phyloP scores from a whole-genome alignment of 2,888 invertebrate species.

The Rhyacophila evoluta region DNA sequence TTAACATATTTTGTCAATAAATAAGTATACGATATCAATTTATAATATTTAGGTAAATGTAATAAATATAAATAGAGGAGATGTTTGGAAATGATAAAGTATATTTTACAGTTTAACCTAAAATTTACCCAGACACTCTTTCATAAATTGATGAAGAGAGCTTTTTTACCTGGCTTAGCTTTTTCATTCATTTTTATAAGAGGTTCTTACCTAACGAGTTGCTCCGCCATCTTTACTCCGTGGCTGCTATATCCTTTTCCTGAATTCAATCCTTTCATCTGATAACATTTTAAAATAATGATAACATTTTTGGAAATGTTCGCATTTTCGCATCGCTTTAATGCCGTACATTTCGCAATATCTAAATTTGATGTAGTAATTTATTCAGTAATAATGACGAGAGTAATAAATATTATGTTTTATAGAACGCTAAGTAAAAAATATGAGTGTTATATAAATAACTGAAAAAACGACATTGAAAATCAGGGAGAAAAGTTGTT shows the following conservation, averaged over 20 bases:
- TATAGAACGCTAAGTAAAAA: no score
- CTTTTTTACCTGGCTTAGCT: slow-evolving; percentile 28
- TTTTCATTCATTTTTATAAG: slow-evolving; percentile 38
- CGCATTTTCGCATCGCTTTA: neutral
- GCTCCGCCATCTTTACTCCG: slow-evolving; percentile 1
- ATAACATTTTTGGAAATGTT: slow-evolving; percentile 11
- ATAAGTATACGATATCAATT: no score
- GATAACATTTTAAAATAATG: slow-evolving; percentile 28
- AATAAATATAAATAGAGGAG: no score
- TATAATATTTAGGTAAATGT: no score
- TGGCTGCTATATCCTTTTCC: slow-evolving; percentile 30
- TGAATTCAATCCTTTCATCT: slow-evolving; percentile 30
- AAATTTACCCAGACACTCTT: neutral
- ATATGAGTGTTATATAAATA: no score
- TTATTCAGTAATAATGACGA: neutral
- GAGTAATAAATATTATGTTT: neutral
- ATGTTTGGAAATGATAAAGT: neutral
- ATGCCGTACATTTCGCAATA: neutral
- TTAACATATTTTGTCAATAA: no score
- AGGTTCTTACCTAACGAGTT: slow-evolving; percentile 41
- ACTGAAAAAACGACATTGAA: no score
- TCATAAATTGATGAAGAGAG: slow-evolving; percentile 37
- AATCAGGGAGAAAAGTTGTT: no score
- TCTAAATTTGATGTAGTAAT: neutral
- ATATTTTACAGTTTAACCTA: neutral